phyloP scores from a whole-genome alignment of 2,797 vertebrate genomes.

The Microhierax caerulescens region DNA sequence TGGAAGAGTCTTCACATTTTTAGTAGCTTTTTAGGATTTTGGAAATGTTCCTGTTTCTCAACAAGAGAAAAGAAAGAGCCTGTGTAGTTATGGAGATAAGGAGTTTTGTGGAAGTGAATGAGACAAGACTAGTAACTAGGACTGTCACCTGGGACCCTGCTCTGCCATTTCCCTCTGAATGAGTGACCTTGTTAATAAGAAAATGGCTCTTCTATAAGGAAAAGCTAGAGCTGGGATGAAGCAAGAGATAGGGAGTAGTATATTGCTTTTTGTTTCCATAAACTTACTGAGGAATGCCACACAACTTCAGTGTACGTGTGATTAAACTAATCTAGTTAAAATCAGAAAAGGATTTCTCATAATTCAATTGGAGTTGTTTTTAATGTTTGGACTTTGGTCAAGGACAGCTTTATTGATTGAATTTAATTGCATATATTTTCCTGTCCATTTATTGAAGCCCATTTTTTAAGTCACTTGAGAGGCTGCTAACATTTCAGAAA shows the following conservation, averaged over 20 bases:
- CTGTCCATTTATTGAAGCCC: constrained; percentile 73
- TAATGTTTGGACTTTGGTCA: constrained; percentile 75
- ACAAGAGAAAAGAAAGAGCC: not conserved
- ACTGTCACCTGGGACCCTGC: not conserved
- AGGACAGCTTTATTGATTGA: constrained; percentile 77
- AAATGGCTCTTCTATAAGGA: not conserved
- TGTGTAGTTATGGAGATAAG: not conserved
- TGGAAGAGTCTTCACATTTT: not conserved
- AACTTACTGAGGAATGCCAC: constrained; percentile 23
- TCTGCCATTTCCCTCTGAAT: not conserved
- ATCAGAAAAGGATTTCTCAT: constrained; percentile 74
- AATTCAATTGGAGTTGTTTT: constrained; percentile 76
- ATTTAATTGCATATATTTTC: constrained; percentile 79
- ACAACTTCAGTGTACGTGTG: constrained; percentile 20
- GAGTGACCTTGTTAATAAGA: not conserved
- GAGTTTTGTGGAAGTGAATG: not conserved
- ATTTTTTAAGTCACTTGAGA: constrained; percentile 77
- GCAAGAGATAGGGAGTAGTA: not conserved
- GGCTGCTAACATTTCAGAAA: constrained; percentile 78
- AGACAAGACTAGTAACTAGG: not conserved
- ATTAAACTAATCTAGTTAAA: constrained; percentile 75
- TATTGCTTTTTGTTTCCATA: not conserved
- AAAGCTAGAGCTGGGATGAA: not conserved
- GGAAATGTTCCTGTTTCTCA: not conserved
- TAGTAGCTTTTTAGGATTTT: not conserved